Percentiles rank a stretch among this genome's conserved stretches.
These are phyloP conservation scores for Trachymyrmex cornetzi DNA, from an alignment of 1,140 invertebrate genomes.

Conservation along the genomic window DNA sequence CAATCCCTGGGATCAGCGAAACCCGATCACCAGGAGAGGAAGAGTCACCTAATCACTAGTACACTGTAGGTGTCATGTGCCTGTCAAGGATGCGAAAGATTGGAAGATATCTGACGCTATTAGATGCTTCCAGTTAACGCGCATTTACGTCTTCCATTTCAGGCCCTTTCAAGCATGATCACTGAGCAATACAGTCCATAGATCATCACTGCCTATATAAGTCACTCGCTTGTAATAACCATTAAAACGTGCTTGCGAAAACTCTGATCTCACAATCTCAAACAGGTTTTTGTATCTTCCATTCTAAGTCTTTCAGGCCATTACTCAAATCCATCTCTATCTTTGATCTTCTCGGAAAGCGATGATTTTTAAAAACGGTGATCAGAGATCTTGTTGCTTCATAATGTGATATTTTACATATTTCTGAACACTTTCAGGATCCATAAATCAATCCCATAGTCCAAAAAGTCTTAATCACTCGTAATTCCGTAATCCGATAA, in stretches of 20 bases:
- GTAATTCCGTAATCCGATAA: neutral
- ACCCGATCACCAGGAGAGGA: constrained; percentile 18
- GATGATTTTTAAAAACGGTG: neutral
- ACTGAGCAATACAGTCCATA: constrained; percentile 20
- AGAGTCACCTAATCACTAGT: constrained; percentile 18
- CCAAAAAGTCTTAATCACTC: neutral
- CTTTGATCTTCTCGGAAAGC: neutral
- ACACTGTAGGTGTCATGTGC: constrained; percentile 18
- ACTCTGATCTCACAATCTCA: neutral
- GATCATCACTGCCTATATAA: constrained; percentile 18
- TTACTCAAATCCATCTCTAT: neutral
- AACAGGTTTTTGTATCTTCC: neutral
- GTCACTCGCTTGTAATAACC: neutral
- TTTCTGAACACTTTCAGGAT: neutral
- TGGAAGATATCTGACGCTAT: neutral
- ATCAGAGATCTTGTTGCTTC: neutral
- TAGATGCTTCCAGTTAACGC: constrained; percentile 11
- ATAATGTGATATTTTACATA: neutral
- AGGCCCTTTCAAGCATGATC: constrained; percentile 1
- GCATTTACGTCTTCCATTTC: constrained; percentile 22
- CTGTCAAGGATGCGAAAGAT: neutral
- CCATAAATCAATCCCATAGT: neutral
- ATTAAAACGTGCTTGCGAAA: neutral
- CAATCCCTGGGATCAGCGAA: constrained; percentile 31
- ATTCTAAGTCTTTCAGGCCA: neutral